Conservation (phyloP, 2,797 vertebrate species). For the Characodon lateralis region DNA sequence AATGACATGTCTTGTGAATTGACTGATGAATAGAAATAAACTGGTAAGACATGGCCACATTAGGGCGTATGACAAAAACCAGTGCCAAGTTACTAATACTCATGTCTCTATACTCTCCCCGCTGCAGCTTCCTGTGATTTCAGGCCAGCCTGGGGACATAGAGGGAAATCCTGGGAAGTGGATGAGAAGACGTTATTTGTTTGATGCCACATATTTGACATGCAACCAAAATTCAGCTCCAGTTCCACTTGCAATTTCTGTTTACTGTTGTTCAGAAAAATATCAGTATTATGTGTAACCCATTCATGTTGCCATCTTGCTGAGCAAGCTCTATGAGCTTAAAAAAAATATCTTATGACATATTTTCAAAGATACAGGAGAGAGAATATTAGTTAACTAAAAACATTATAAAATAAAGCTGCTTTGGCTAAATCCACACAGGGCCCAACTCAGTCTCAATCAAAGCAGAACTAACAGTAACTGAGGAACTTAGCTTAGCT, state of each 20-base stretch:
- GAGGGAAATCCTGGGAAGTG: conserved; percentile 21
- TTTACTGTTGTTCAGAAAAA: neutral
- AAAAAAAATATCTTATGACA: neutral
- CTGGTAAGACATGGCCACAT: neutral
- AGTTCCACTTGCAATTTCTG: conserved; percentile 14
- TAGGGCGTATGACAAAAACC: conserved; percentile 14
- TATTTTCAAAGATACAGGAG: neutral
- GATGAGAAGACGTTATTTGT: conserved; percentile 3
- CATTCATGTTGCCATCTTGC: neutral
- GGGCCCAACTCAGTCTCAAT: neutral
- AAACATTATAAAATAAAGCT: neutral
- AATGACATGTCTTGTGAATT: conserved; percentile 12
- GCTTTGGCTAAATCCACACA: neutral
- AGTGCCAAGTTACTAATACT: conserved; percentile 7
- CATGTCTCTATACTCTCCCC: neutral
- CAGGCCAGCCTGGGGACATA: conserved; percentile 11
- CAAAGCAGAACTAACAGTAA: neutral
- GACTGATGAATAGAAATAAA: conserved; percentile 6
- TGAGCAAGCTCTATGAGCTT: neutral
- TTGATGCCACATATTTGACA: conserved; percentile 25
- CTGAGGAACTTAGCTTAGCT: neutral
- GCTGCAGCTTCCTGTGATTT: conserved; percentile 27
- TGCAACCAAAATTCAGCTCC: conserved; percentile 10
- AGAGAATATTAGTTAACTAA: neutral
- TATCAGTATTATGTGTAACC: neutral